These are phyloP conservation scores for Helicoverpa assulta DNA, from an alignment of 2,888 invertebrate genomes.

Conservation along the genomic window DNA sequence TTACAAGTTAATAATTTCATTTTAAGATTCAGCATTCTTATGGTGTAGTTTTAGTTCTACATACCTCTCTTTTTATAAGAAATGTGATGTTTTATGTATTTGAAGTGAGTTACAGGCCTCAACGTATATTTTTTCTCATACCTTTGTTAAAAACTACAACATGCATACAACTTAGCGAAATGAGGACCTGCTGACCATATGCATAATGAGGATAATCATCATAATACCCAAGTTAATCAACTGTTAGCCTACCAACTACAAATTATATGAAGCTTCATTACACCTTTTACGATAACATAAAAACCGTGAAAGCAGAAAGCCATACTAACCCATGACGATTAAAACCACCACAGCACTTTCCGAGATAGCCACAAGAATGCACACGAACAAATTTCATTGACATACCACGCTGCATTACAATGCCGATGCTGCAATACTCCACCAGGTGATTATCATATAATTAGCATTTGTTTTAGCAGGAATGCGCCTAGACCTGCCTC, in stretches of 20 bases:
- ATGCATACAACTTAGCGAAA: no score
- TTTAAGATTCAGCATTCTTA: no score
- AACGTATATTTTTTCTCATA: no score
- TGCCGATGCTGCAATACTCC: conserved; percentile 55
- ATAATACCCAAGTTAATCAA: no score
- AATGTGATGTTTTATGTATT: no score
- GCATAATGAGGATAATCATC: no score
- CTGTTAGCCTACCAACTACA: background rate
- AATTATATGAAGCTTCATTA: background rate
- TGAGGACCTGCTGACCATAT: no score
- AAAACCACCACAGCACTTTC: conserved; percentile 7
- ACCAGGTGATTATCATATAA: conserved; percentile 67
- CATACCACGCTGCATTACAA: conserved; percentile 53
- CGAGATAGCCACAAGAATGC: conserved; percentile 20
- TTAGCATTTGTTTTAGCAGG: conserved; percentile 67
- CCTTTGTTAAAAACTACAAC: no score
- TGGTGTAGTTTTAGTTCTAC: no score
- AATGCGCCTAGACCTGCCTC: conserved; percentile 59
- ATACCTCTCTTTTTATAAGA: no score
- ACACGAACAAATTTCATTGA: conserved; percentile 49
- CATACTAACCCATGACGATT: background rate
- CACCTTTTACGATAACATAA: background rate
- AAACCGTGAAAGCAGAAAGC: background rate
- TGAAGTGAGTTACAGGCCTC: no score
- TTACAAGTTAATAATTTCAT: no score